phyloP scores from a whole-genome alignment of 2,113 vertebrate genomes.

The Scopus umbretta region DNA sequence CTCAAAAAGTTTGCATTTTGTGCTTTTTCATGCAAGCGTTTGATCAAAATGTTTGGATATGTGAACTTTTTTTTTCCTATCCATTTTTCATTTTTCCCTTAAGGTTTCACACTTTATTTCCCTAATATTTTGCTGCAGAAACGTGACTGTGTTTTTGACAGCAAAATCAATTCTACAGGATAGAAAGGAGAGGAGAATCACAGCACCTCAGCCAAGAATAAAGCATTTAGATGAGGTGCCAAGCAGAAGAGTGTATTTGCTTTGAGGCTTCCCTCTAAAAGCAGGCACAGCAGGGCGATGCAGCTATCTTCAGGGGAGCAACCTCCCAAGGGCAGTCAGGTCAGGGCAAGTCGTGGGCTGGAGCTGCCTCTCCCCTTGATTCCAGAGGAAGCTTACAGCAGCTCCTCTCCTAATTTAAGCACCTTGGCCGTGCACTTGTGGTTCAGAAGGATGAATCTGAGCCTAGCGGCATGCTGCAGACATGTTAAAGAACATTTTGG shows the following conservation, averaged over 20 bases:
- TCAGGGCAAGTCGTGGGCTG: too few relatives aligned
- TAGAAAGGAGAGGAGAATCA: background rate
- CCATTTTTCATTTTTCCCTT: background rate
- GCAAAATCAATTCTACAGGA: background rate
- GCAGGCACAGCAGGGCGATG: background rate
- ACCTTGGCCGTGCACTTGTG: background rate
- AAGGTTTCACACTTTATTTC: background rate
- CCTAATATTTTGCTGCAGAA: background rate
- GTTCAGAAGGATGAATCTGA: background rate
- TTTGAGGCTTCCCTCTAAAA: background rate
- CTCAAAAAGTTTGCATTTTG: background rate
- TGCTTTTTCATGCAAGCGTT: background rate
- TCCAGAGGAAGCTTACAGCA: background rate
- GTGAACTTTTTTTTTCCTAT: background rate
- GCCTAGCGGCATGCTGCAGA: background rate
- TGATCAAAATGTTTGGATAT: background rate
- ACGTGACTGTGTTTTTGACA: background rate
- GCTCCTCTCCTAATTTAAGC: background rate
- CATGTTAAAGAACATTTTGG: background rate
- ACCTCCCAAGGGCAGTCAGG: background rate
- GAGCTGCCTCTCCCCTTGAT: background rate
- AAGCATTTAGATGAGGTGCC: background rate
- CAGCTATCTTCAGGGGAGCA: background rate
- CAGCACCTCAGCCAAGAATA: background rate
- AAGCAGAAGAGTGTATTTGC: background rate